These are phyloP conservation scores for Dolomedes plantarius DNA, from an alignment of 2,888 invertebrate genomes.

Conservation along the genomic window DNA sequence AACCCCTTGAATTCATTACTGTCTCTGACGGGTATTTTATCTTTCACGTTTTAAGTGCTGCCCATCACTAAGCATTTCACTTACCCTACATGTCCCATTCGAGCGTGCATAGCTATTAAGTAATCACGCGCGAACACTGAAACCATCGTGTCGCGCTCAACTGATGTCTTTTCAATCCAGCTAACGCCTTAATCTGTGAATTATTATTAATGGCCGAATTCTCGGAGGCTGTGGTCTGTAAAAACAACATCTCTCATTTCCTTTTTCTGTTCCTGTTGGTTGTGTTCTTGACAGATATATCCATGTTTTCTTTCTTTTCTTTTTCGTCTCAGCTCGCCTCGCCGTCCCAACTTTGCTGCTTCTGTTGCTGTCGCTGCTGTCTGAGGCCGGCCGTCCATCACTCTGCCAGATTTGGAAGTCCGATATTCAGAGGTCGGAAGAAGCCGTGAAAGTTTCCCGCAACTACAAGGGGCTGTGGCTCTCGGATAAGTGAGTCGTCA, in stretches of 20 bases:
- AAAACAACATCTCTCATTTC: background rate
- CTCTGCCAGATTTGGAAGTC: constrained; percentile 62
- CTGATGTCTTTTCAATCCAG: background rate
- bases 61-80: background rate
- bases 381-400: constrained; percentile 54
- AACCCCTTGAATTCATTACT: no score
- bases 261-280: no score
- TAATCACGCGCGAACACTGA: background rate
- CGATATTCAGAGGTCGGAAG: constrained; percentile 50
- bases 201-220: background rate
- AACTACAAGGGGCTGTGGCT: constrained; percentile 73
- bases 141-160: background rate
- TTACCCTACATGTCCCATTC: background rate
- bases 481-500: constrained; percentile 72
- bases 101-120: background rate
- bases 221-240: background rate
- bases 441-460: constrained; percentile 58
- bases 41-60: background rate
- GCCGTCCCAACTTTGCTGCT: background rate
- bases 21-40: no score
- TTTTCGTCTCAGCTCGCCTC: constrained; percentile 1
- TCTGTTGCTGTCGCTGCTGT: constrained; percentile 24
- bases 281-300: no score
- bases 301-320: no score
- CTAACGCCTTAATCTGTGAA: background rate